Evolutionary conservation across 2,113 vertebrate species (phyloP).

Genomic region (Etia nguti): DNA sequence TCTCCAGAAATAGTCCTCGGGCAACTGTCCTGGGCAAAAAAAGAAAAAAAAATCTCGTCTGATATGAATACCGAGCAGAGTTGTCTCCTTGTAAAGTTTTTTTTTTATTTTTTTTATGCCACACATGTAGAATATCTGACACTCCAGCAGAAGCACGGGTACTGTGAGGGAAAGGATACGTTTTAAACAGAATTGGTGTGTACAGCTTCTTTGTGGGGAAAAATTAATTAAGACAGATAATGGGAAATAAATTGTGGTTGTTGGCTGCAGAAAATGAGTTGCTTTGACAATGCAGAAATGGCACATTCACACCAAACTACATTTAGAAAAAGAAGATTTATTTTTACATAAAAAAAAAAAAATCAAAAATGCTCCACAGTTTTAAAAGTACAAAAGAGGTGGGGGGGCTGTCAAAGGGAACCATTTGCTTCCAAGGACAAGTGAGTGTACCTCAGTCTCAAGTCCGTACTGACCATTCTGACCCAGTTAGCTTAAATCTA

Average conservation of each 20-base stretch:
- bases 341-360: slow-evolving; percentile 61
- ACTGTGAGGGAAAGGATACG: background rate
- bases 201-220: background rate
- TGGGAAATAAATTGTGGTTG: background rate
- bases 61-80: slow-evolving; percentile 25
- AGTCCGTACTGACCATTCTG: slow-evolving; percentile 8
- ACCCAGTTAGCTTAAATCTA: slow-evolving; percentile 31
- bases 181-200: background rate
- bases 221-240: background rate
- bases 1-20: background rate
- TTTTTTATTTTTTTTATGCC: background rate
- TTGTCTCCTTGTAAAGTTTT: background rate
- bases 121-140: background rate
- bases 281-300: background rate
- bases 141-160: background rate
- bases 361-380: slow-evolving; percentile 65
- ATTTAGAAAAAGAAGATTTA: slow-evolving; percentile 74
- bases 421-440: slow-evolving; percentile 21
- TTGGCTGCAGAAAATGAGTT: background rate
- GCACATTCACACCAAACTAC: slow-evolving; percentile 26
- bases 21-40: background rate
- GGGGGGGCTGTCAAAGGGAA: slow-evolving; percentile 36
- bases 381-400: slow-evolving; percentile 63
- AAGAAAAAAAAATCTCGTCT: background rate
- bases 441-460: slow-evolving; percentile 68